Evolutionary conservation across 1,140 invertebrate species (phyloP), one percentile per base, ranked within the genome.

Genomic region (Plectrocnemia conspersa): DNA sequence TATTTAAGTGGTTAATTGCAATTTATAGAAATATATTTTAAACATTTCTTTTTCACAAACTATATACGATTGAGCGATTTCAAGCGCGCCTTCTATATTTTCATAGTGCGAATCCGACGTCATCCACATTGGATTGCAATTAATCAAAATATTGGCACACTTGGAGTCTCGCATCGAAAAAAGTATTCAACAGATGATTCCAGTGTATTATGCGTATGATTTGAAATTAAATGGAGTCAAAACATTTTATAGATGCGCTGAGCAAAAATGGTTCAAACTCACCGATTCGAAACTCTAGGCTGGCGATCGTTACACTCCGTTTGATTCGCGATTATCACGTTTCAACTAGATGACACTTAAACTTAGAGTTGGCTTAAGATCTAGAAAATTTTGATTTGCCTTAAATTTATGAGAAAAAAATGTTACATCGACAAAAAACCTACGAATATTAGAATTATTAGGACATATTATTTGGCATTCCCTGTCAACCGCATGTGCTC

Each of bases 381-480:
- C n/a, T n/a, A n/a, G n/a, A n/a, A n/a, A n/a, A n/a, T n/a, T 27
- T 29, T 22, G 35, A 33, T 35, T 21, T 35, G 16, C 27, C 11
- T 38, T n/a, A n/a, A n/a, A 36, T 36, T 7, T 23, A n/a, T 29
- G 18, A 35, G 47, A 38, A 50, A 50, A 50, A 50, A 50, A 25
- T 38, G 29, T 48, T 48, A 29, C 40, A 50, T 32, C 27, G 47
- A 50, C 33, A 35, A 36, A 38, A 38, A 38, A 35, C 36, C 47
- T 59, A 46, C 53, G 41, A 55, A 35, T 59, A 52, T 35, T 49
- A 59, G 22, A 58, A 47, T 54, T 55, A 46, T 59, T 59, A 56
- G 49, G 58, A 53, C 53, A 38, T 56, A 38, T 60, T 49, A 56
- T 60, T 60, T 60, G 58, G 58, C 58, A 60, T 60, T 56, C 58